Conservation (phyloP, 1,140 invertebrate species). For the Bombus huntii region DNA sequence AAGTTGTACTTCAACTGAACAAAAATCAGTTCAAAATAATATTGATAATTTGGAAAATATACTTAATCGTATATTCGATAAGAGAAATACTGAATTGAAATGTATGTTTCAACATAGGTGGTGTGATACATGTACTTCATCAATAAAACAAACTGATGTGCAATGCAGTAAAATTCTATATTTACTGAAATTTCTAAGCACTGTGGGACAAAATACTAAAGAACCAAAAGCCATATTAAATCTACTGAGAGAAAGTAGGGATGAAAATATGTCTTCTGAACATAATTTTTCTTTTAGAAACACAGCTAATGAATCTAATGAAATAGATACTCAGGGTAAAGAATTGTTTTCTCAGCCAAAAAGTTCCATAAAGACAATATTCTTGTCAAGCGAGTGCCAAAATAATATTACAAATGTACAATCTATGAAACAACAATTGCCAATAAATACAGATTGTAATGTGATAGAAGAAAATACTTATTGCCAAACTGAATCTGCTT, state of each 20-base stretch:
- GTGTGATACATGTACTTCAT: constrained; percentile 34
- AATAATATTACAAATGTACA: constrained; percentile 36
- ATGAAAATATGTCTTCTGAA: constrained; percentile 30
- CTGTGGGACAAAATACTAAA: constrained; percentile 37
- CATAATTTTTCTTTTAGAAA: constrained; percentile 22
- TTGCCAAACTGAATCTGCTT: constrained; percentile 30
- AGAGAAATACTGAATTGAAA: constrained; percentile 46
- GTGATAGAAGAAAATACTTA: constrained; percentile 1
- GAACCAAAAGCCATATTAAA: constrained; percentile 32
- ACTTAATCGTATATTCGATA: constrained; percentile 13
- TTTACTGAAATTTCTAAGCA: constrained; percentile 40
- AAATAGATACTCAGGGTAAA: constrained; percentile 38
- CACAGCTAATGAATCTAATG: constrained; percentile 9
- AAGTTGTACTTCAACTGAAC: constrained; percentile 19
- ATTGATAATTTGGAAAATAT: constrained; percentile 30
- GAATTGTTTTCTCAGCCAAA: constrained; percentile 39
- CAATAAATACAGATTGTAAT: constrained; percentile 40
- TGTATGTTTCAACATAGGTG: constrained; percentile 27
- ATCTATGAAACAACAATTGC: constrained; percentile 55
- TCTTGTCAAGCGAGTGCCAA: constrained; percentile 54
- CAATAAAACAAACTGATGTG: constrained; percentile 34
- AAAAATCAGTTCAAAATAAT: constrained; percentile 37
- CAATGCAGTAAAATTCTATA: constrained; percentile 28
- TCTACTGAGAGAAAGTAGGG: constrained; percentile 27
- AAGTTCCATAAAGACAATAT: constrained; percentile 46